Evolutionary conservation across 2,888 invertebrate genomes (phyloP).

Genomic region (Pammene fasciana): DNA sequence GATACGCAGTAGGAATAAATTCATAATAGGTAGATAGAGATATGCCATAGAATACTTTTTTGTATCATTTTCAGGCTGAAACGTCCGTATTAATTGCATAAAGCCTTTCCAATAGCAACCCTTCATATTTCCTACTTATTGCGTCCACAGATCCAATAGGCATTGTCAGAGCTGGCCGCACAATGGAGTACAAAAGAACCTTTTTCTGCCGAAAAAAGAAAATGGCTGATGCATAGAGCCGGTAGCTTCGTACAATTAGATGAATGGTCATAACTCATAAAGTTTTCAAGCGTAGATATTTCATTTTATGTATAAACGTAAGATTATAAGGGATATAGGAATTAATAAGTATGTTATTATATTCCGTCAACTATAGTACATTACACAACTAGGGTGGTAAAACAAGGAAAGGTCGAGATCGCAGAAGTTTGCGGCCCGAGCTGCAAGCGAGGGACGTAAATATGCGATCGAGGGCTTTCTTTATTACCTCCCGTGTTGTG

Average conservation of each 20-base stretch:
- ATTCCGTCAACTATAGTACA: too few species aligned
- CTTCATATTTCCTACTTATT: conserved; percentile 30
- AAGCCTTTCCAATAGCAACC: conserved; percentile 16
- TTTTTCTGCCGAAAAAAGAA: conserved; percentile 20
- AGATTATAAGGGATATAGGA: background rate
- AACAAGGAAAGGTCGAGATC: too few species aligned
- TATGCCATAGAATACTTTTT: too few species aligned
- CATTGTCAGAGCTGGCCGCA: conserved; percentile 25
- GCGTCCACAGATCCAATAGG: conserved; percentile 31
- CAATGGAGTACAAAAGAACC: conserved; percentile 36
- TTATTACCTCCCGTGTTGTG: too few species aligned
- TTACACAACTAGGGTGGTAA: too few species aligned
- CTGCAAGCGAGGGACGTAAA: too few species aligned
- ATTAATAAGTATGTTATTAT: too few species aligned
- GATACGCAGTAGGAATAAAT: too few species aligned
- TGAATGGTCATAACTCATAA: background rate
- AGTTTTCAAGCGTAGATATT: background rate
- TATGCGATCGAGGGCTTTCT: too few species aligned
- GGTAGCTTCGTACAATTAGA: background rate
- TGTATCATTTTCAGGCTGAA: background rate
- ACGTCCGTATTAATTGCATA: background rate
- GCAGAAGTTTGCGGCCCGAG: too few species aligned
- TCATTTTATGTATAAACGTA: background rate
- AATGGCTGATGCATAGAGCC: background rate
- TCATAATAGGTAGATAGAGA: too few species aligned